Conservation (phyloP, 2,797 vertebrate species). For the Poeciliopsis turneri region DNA sequence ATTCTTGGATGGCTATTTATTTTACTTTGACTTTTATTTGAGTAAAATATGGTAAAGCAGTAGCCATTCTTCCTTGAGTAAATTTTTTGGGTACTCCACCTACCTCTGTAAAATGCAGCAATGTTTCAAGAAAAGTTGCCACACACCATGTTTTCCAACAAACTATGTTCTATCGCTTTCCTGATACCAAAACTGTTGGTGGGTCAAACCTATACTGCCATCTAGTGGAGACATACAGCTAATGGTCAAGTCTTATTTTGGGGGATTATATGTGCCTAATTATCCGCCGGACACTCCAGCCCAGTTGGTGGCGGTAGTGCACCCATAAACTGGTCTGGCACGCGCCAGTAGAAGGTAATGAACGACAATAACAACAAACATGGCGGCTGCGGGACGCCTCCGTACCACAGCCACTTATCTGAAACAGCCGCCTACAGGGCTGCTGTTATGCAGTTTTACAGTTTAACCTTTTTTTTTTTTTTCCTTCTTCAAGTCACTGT, state of each 20-base stretch:
- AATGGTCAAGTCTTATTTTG: background rate
- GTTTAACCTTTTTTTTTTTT: too few species aligned
- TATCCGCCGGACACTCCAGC: background rate
- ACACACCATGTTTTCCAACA: background rate
- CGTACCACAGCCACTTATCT: background rate
- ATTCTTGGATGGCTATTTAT: too few species aligned
- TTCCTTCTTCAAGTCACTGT: too few species aligned
- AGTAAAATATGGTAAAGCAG: too few species aligned
- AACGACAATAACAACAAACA: background rate
- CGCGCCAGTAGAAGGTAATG: background rate
- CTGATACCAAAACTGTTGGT: background rate
- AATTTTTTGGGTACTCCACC: too few species aligned
- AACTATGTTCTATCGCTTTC: background rate
- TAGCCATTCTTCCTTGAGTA: too few species aligned
- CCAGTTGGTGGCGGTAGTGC: background rate
- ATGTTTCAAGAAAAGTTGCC: background rate
- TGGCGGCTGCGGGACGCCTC: background rate
- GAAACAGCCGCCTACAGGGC: background rate
- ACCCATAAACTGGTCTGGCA: background rate
- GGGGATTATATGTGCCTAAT: too few species aligned
- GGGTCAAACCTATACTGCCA: background rate
- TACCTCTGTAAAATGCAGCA: background rate
- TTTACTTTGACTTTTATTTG: too few species aligned
- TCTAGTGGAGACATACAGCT: background rate
- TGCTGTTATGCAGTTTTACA: too few species aligned